Conservation (phyloP, 2,797 vertebrate species). For the Nyctibius grandis region DNA sequence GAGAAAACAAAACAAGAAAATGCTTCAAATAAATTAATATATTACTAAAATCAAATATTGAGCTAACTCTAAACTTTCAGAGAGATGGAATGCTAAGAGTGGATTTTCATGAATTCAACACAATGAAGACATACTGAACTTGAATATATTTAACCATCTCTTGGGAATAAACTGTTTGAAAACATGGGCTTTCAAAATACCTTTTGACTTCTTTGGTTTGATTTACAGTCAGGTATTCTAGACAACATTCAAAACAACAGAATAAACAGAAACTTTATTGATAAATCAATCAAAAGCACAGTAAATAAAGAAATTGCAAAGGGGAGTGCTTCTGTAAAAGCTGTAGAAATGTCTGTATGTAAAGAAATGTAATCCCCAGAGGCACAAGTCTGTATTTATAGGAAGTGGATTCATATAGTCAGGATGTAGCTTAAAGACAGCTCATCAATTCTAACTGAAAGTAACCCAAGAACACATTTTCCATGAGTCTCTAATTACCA, state of each 20-base stretch:
- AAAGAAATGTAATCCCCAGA: not conserved
- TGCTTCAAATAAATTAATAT: not conserved
- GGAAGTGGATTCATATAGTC: not conserved
- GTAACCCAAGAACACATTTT: not conserved
- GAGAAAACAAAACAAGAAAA: not conserved
- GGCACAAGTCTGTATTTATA: not conserved
- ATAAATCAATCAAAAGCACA: not conserved
- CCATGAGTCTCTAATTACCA: not conserved
- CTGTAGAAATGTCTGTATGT: not conserved
- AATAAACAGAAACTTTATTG: not conserved
- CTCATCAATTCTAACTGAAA: not conserved
- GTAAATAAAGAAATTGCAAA: not conserved
- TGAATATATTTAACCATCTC: not conserved
- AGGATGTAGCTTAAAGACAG: not conserved
- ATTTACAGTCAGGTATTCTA: not conserved
- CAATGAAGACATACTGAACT: not conserved
- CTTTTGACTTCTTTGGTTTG: not conserved
- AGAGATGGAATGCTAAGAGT: not conserved
- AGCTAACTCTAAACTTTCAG: not conserved
- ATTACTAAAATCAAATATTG: not conserved
- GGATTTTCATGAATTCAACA: not conserved
- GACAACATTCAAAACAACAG: not conserved
- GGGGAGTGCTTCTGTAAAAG: not conserved
- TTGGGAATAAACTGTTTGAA: not conserved
- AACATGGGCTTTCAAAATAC: not conserved